phyloP scores from a whole-genome alignment of 2,113 vertebrate genomes.

The Mustela lutreola region DNA sequence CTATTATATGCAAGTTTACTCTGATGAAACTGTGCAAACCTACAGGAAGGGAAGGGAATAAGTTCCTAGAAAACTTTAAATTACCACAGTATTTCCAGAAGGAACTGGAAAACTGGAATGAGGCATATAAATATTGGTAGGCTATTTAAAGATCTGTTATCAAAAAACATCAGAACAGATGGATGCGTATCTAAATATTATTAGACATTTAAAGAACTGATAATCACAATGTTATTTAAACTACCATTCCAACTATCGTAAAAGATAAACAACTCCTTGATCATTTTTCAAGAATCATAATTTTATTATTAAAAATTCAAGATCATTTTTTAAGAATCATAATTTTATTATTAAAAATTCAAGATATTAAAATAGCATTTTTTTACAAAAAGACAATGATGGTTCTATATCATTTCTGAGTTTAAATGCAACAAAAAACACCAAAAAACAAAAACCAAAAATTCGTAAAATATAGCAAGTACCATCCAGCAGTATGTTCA shows the following conservation, averaged over 20 bases:
- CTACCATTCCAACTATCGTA: not conserved
- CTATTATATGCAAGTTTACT: not conserved
- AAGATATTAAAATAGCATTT: not conserved
- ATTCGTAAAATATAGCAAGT: not conserved
- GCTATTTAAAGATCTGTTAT: not conserved
- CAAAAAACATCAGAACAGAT: not conserved
- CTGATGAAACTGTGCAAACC: not conserved
- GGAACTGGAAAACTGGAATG: not conserved
- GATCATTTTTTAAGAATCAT: not conserved
- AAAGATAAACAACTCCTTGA: not conserved
- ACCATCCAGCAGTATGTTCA: not conserved
- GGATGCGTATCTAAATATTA: constrained; percentile 17
- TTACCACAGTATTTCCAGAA: not conserved
- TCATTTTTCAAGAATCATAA: not conserved
- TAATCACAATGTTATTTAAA: not conserved
- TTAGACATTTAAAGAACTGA: not conserved
- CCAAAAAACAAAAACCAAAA: not conserved
- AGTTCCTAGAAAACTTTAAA: not conserved
- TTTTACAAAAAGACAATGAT: not conserved
- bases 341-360: constrained; percentile 17
- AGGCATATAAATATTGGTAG: not conserved
- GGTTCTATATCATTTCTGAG: not conserved
- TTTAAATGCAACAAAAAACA: not conserved
- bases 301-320: constrained; percentile 15
- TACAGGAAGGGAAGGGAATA: not conserved